Evolutionary conservation across 2,888 invertebrate genomes (phyloP).

Genomic region (Pammene fasciana): DNA sequence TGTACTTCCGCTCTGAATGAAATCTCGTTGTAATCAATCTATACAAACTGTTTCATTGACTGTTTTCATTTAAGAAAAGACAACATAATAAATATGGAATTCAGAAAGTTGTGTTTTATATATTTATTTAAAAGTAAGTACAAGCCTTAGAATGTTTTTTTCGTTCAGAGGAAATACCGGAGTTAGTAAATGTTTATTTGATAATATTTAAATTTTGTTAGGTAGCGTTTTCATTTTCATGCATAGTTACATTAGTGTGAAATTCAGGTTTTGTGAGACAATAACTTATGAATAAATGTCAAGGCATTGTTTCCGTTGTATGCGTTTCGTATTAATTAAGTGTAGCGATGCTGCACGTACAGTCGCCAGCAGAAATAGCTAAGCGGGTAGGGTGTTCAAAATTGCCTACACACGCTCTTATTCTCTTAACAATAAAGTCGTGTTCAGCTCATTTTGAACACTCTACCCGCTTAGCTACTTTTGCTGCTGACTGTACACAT

Average conservation of each 20-base stretch:
- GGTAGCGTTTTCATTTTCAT: neutral
- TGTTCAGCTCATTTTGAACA: too few species aligned
- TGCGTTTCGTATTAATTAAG: neutral
- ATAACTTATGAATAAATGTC: slow-evolving; percentile 5
- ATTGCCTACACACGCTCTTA: too few species aligned
- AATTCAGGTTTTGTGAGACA: neutral
- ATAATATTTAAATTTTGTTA: neutral
- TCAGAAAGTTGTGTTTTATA: slow-evolving; percentile 14
- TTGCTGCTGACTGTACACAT: too few species aligned
- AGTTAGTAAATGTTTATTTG: too few species aligned
- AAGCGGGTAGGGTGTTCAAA: too few species aligned
- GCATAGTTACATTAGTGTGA: neutral
- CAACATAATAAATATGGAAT: slow-evolving; percentile 37
- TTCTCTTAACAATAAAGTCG: too few species aligned
- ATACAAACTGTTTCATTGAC: slow-evolving; percentile 26
- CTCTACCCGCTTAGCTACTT: too few species aligned
- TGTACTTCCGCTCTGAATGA: slow-evolving; percentile 18
- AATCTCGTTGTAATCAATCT: slow-evolving; percentile 24
- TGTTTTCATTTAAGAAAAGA: slow-evolving; percentile 21
- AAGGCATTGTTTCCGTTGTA: neutral
- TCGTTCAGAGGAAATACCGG: too few species aligned
- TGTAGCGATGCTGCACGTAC: neutral
- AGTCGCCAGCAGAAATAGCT: too few species aligned
- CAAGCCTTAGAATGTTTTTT: too few species aligned
- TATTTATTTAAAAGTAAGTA: neutral